Base-by-base conservation (phyloP, 2,797 vertebrate genomes). In the Rhinichthys osculus region DNA sequence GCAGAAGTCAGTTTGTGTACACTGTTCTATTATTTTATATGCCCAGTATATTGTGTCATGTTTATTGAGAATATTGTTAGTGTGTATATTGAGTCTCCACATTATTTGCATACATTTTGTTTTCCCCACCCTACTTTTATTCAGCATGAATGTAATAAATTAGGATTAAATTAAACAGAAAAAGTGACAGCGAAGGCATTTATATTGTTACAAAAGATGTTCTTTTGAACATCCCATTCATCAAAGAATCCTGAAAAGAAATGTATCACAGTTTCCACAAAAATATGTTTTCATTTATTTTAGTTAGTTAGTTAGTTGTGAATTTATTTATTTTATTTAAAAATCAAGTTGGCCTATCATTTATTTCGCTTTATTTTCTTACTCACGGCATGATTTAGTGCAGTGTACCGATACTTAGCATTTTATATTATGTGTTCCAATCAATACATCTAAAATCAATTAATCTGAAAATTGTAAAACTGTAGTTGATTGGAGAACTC, bases 401-500 rank as follows among this genome's bases (percentile, higher is more conserved):
- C 14, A 44, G 2, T 19, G 7, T 50, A 84, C 89, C 70, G 88
- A 87, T 78, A 85, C 85, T 44, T 7, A 0, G 4, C 11, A 66
- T 64, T 78, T 79, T 23, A 6, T 62, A 66, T 23, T 7, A 19
- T 27, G 42, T 30, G 9, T 21, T 66, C 8, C 54, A 23, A 47
- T 27, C 44, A 30, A 6, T 16, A 6, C 59, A 64, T 30, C 27
- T 64, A 16, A 64, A 16, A 64, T 64, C 27, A 30, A 30, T 30
- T 14, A 30, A 5, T 62, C 23, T 62, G 59, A 59, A 13, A 14
- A 14, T 0, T 13, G 5, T 17, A 3, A 81, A 38, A 81, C 80
- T 72, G 57, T n/a, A 5, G 5, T 14, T 62, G 11, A 27, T 6
- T n/a, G n/a, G 59, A 64, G 27, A 8, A 3, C 3, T 54, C 73